Percentiles rank a stretch among this genome's conserved stretches.
These are phyloP conservation scores for Seriola rivoliana DNA, from an alignment of 2,113 vertebrate genomes.

Conservation along the genomic window DNA sequence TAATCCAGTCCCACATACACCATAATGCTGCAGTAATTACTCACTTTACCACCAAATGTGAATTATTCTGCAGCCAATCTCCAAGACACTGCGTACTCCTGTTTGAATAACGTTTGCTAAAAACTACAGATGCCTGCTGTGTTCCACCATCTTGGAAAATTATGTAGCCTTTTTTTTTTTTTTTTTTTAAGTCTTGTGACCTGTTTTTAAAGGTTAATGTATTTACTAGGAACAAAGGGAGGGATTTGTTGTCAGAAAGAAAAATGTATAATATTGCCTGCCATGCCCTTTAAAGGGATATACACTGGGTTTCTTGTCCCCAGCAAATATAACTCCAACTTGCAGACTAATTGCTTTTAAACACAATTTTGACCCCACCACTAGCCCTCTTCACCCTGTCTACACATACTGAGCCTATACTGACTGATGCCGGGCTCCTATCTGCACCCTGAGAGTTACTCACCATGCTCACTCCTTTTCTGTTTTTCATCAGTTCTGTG, in stretches of 20 bases:
- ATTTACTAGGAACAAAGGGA: background rate
- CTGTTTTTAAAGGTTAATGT: background rate
- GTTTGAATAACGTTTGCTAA: too few relatives aligned
- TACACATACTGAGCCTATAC: slow-evolving; percentile 18
- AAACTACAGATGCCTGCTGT: too few relatives aligned
- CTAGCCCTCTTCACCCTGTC: background rate
- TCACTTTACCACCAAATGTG: background rate
- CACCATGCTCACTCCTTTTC: slow-evolving; percentile 57
- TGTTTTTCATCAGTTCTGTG: slow-evolving; percentile 61
- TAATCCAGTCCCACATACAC: background rate
- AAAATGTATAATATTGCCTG: background rate
- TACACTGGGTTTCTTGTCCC: background rate
- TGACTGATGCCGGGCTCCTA: slow-evolving; percentile 50
- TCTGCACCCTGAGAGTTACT: slow-evolving; percentile 38
- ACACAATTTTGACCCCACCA: background rate
- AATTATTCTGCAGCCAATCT: background rate
- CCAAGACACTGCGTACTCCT: background rate
- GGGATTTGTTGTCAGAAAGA: background rate
- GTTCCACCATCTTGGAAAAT: too few relatives aligned
- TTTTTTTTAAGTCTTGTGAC: too few relatives aligned
- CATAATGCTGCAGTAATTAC: background rate
- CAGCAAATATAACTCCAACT: too few relatives aligned
- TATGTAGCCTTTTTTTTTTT: too few relatives aligned
- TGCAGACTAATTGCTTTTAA: slow-evolving; percentile 10
- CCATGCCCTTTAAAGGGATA: background rate